phyloP scores from a whole-genome alignment of 2,888 invertebrate species.

The Trichogramma dendrolimi region DNA sequence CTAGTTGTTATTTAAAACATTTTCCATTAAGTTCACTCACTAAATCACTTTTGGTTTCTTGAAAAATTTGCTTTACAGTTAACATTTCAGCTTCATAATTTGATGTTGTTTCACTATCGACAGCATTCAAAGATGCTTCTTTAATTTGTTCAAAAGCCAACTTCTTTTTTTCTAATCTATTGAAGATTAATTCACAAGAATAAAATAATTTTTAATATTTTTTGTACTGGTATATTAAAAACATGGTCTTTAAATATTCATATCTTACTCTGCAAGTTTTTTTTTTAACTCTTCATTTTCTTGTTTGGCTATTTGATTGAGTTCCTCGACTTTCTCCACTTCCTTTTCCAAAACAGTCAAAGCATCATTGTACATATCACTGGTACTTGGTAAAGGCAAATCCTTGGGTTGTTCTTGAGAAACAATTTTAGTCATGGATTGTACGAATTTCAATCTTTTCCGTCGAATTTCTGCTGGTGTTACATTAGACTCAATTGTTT shows the following conservation, averaged over 20 bases:
- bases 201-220: not conserved
- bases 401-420: conserved; percentile 30
- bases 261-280: conserved; percentile 37
- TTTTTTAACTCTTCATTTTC: conserved; percentile 30
- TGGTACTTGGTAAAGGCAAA: conserved; percentile 36
- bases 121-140: conserved; percentile 31
- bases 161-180: conserved; percentile 39
- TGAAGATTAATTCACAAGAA: not conserved
- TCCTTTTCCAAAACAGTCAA: conserved; percentile 35
- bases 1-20: conserved; percentile 6
- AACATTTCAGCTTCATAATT: conserved; percentile 33
- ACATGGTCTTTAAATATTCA: conserved; percentile 12
- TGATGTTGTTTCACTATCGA: conserved; percentile 28
- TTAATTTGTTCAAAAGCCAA: conserved; percentile 38
- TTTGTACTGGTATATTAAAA: not conserved
- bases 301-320: conserved; percentile 21
- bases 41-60: conserved; percentile 37
- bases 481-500: conserved; percentile 16
- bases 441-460: conserved; percentile 31
- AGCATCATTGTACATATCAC: conserved; percentile 32
- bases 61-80: conserved; percentile 33
- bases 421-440: conserved; percentile 32
- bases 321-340: conserved; percentile 22
- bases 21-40: conserved; percentile 30
- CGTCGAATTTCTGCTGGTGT: conserved; percentile 29